phyloP scores from a whole-genome alignment of 2,888 invertebrate genomes.

The Caenorhabditis sinica region DNA sequence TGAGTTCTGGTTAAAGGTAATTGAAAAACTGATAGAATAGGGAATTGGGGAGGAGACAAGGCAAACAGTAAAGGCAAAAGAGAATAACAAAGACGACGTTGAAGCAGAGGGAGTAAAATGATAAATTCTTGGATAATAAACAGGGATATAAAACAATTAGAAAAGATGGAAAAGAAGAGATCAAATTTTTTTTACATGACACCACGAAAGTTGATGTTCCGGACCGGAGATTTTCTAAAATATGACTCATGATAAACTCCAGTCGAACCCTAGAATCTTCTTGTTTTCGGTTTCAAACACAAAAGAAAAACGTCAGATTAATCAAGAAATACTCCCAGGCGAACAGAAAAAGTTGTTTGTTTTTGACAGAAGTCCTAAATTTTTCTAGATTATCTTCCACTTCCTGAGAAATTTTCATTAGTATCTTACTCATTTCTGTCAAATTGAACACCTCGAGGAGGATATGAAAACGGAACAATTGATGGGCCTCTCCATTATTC shows the following conservation, averaged over 20 bases:
- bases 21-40: background rate
- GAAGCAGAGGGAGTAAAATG: background rate
- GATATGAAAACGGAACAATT: slow-evolving; percentile 25
- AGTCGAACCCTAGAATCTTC: too few species aligned
- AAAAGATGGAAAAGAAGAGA: background rate
- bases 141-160: background rate
- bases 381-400: background rate
- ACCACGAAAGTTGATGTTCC: too few species aligned
- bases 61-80: background rate
- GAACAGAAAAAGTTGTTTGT: background rate
- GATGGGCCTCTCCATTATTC: slow-evolving; percentile 25
- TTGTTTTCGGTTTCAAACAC: too few species aligned
- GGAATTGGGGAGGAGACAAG: background rate
- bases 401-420: slow-evolving; percentile 6
- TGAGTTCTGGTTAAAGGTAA: background rate
- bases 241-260: too few species aligned
- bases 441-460: background rate
- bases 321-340: background rate
- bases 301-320: too few species aligned
- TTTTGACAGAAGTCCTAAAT: background rate
- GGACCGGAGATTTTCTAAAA: too few species aligned
- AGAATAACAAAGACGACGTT: slow-evolving; percentile 14
- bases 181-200: too few species aligned
- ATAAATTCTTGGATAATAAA: background rate
- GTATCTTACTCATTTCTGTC: background rate